Percentiles rank a stretch among this genome's conserved stretches.
Conservation (phyloP, 2,888 invertebrate genomes). For the Mythimna ferrago region DNA sequence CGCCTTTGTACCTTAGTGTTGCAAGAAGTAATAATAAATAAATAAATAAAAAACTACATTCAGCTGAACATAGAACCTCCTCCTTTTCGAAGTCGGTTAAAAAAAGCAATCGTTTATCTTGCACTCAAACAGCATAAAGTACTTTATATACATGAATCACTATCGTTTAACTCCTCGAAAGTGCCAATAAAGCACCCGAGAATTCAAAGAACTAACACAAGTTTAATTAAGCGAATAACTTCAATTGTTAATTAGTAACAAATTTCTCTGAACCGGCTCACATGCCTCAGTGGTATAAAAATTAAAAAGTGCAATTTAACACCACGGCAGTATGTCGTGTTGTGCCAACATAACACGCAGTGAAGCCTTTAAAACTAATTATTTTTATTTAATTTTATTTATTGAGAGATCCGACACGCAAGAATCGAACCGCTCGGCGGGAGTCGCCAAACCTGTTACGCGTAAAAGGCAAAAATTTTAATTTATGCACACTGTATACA, state of each 20-base stretch:
- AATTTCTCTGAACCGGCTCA: constrained; percentile 66
- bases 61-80: too few species aligned
- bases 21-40: too few species aligned
- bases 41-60: too few species aligned
- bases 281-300: constrained; percentile 79
- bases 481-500: constrained; percentile 54
- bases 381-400: constrained; percentile 88
- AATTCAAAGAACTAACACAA: constrained; percentile 21
- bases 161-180: constrained; percentile 30
- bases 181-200: constrained; percentile 30
- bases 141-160: background rate
- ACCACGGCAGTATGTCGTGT: constrained; percentile 80
- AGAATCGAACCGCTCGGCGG: constrained; percentile 75
- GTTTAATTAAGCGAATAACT: constrained; percentile 37
- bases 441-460: constrained; percentile 80
- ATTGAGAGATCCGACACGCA: constrained; percentile 80
- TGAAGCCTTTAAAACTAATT: constrained; percentile 79
- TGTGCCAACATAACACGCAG: constrained; percentile 76
- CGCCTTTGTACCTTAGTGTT: too few species aligned
- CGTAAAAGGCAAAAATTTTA: constrained; percentile 69
- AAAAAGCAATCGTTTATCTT: background rate
- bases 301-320: constrained; percentile 81
- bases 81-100: background rate
- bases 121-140: background rate
- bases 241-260: constrained; percentile 60